Evolutionary conservation across 1,140 invertebrate species (phyloP), one percentile per base, ranked within the genome.

Genomic region (Laupala kohalensis): DNA sequence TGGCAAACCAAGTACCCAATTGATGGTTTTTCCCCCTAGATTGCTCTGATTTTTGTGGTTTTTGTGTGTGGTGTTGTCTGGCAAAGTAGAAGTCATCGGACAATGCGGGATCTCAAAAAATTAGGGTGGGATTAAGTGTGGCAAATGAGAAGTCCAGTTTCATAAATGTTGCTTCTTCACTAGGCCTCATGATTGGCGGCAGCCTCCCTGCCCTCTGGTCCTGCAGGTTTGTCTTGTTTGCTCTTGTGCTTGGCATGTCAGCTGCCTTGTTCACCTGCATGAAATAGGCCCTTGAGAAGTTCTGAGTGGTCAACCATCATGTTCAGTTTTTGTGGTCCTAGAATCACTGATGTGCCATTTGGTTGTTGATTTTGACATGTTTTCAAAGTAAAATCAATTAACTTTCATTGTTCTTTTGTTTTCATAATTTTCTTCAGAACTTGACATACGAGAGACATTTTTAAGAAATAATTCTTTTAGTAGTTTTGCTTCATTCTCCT

Each of bases 161-260:
- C 37, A 53, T 53, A 19, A 13, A 19, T 70, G 69, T 70, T 62
- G 69, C 15, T 70, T 70, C 70, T 64, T 53, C 28, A 53, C 62
- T 71, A 71, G 70, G 63, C 63, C 25, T 71, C 70, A 67, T 71
- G 70, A 71, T 71, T 71, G 70, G n/a, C 63, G 70, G 70, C 64
- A 53, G 63, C 63, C 64, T 65, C 28, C 69, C 37, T 71, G 24
- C 25, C 24, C 69, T 65, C 23, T 65, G 70, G 64, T 67, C n/a
- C 64, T 26, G 25, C 62, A 71, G 70, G 70, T 71, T 71, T 71
- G 70, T 71, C 63, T 27, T 25, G 70, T 67, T 66, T 37, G 25
- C 70, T 71, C 63, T 71, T 23, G 23, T 25, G 70, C 70, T 71
- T 71, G 70, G 26, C n/a, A 64, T 66, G 24, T 25, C 6, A 12